A percentile compares a stretch with the other conserved stretches of the same genome.
Conservation (phyloP, 1,140 invertebrate species). For the Drosophila grimshawi region DNA sequence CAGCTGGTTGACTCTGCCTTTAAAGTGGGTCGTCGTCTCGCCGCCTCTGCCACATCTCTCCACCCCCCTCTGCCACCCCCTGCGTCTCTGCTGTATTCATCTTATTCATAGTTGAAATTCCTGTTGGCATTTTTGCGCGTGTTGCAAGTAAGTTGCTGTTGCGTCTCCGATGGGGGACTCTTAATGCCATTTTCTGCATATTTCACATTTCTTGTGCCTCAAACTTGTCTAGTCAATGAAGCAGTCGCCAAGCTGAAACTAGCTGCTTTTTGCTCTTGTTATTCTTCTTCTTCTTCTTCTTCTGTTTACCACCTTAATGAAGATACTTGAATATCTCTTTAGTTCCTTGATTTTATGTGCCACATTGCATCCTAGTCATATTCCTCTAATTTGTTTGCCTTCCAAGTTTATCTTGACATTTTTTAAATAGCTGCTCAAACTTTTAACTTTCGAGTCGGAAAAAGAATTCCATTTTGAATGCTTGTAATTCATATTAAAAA, state of each 20-base stretch:
- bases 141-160: constrained; percentile 11
- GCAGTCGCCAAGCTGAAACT: background rate
- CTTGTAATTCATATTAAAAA: too few relatives aligned
- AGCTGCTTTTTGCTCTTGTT: background rate
- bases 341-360: too few relatives aligned
- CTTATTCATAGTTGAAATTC: constrained; percentile 40
- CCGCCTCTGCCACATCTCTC: constrained; percentile 9
- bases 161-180: background rate
- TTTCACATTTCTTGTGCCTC: constrained; percentile 9
- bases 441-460: too few relatives aligned
- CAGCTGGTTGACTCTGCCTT: constrained; percentile 16
- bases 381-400: too few relatives aligned
- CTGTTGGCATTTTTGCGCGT: constrained; percentile 25
- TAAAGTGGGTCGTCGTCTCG: constrained; percentile 38
- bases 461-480: too few relatives aligned
- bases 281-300: background rate
- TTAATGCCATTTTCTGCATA: constrained; percentile 31
- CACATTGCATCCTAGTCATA: too few relatives aligned
- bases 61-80: background rate
- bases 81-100: background rate
- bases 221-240: background rate
- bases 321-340: background rate
- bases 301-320: background rate
- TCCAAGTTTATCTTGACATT: too few relatives aligned
- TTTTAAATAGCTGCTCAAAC: too few relatives aligned